Evolutionary conservation across 1,140 invertebrate genomes (phyloP).

Genomic region (Papilio polytes): DNA sequence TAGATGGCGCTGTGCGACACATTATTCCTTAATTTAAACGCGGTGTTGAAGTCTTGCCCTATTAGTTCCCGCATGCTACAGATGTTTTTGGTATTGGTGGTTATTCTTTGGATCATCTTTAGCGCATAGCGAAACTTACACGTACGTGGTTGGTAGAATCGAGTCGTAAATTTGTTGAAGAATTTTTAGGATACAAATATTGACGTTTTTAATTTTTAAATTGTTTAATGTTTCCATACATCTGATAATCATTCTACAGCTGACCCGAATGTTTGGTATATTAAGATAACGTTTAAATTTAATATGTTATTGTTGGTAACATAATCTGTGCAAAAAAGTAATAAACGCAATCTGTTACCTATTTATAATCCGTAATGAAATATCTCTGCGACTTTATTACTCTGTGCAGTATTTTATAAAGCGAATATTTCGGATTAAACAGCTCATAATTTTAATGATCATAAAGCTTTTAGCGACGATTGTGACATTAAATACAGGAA

Average conservation of each 20-base stretch:
- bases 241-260: background rate
- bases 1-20: no score
- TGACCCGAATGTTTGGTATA: background rate
- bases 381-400: constrained; percentile 1
- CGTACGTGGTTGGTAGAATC: no score
- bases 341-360: constrained; percentile 11
- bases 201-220: background rate
- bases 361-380: constrained; percentile 12
- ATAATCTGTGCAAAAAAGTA: background rate
- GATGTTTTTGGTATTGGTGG: no score
- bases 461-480: constrained; percentile 18
- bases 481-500: constrained; percentile 28
- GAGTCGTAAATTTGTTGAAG: background rate
- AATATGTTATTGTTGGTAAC: constrained; percentile 7
- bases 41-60: no score
- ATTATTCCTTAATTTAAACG: no score
- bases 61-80: no score
- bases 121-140: no score
- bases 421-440: constrained; percentile 6
- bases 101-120: no score
- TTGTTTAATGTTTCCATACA: background rate
- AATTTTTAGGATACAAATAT: background rate
- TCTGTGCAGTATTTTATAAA: constrained; percentile 22
- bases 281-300: constrained; percentile 14
- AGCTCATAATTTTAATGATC: constrained; percentile 19